Evolutionary conservation across 53 echinoderm and acorn worm species (phyloP), one percentile per base, ranked within the genome.

Genomic region (Holothuria scabra): DNA sequence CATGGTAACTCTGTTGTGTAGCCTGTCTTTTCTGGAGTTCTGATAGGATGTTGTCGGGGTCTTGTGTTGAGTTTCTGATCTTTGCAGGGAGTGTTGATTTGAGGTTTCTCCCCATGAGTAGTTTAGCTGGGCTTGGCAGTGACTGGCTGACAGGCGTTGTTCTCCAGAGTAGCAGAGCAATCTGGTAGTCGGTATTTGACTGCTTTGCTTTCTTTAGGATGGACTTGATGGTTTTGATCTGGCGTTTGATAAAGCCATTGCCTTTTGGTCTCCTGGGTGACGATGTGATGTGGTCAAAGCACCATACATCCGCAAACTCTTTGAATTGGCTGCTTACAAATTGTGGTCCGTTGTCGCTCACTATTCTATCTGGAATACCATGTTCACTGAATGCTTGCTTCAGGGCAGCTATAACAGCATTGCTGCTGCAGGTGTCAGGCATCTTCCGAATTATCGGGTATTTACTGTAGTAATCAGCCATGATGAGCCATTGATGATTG

Each of bases 401-500:
- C 21, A 76, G n/a, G 8, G 29, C 65, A 12, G 24, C 28, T 21
- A 83, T 66, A 2, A 83, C 83, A 65, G 66, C 1, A 14, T 19
- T 5, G 22, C 83, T 83, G 46, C 20, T 21, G 37, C 66, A 65
- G 26, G 19, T 67, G 84, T n/a, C n/a, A n/a, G n/a, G n/a, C 56
- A 84, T 55, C 31, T 46, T 56, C 0, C 81, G 46, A 20, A 87
- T 44, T 23, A 87, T 70, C 7, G 87, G 83, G 44, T 87, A 87
- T 46, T 87, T 80, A 22, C 68, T 82, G 61, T 87, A 87, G 57
- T 87, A 87, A 46, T 87, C 87, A 7, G 81, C 80, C 12, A 87
- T 81, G 21, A 83, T 64, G 13, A 83, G 38, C 83, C 83, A 84
- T 46, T 84, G 67, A 26, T 84, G 31, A 6, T 84, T 46, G 62